phyloP scores from a whole-genome alignment of 2,113 vertebrate genomes.

The Sakesphorus luctuosus region DNA sequence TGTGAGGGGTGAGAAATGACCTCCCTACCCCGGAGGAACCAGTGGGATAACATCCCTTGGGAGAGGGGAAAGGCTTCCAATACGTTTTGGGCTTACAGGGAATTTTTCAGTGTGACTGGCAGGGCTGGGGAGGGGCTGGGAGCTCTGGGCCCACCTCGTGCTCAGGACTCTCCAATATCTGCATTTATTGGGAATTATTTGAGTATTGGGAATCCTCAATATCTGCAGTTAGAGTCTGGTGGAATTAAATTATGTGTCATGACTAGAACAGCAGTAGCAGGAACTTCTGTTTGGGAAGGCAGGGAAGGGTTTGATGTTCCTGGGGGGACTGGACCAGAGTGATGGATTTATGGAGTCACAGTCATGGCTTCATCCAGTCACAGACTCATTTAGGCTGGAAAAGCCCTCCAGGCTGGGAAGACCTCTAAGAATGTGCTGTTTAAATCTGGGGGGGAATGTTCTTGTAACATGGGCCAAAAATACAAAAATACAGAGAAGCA shows the following conservation, averaged over 20 bases:
- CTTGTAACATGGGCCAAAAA: neutral
- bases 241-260: accelerated
- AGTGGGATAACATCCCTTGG: accelerated
- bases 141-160: neutral
- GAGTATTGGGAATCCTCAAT: neutral
- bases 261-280: accelerated
- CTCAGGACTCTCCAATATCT: neutral
- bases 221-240: neutral
- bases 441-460: neutral
- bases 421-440: neutral
- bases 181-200: too few species aligned
- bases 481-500: neutral
- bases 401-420: neutral
- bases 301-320: accelerated
- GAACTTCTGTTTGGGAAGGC: accelerated
- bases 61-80: accelerated
- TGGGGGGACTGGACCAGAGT: neutral
- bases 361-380: neutral
- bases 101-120: accelerated
- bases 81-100: neutral
- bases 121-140: neutral
- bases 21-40: accelerated
- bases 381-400: neutral
- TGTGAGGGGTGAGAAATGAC: neutral
- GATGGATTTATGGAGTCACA: neutral